These are phyloP conservation scores for Poecilus cupreus DNA, from an alignment of 2,888 invertebrate genomes.

Conservation along the genomic window DNA sequence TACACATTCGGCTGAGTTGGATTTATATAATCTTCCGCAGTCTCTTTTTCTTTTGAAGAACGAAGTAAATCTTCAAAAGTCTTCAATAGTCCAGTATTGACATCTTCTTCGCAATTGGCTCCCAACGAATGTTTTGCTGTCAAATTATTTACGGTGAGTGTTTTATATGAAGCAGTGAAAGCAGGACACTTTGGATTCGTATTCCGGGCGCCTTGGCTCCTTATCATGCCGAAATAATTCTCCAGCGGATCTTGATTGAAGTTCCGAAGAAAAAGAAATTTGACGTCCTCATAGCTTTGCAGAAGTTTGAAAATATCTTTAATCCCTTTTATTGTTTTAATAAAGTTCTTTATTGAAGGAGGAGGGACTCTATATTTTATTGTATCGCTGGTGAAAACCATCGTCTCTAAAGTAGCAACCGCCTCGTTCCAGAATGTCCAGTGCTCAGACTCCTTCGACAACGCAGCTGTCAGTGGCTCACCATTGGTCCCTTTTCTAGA, in stretches of 20 bases:
- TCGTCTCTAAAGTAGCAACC: not conserved
- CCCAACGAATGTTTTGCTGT: not conserved
- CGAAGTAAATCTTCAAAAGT: not conserved
- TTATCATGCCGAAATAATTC: not conserved
- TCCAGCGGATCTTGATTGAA: constrained; percentile 7
- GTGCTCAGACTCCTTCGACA: not conserved
- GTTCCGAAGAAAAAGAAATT: not conserved
- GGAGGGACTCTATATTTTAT: not conserved
- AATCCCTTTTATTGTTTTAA: not conserved
- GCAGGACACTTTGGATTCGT: not conserved
- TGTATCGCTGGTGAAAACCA: not conserved
- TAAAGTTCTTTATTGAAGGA: not conserved
- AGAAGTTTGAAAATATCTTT: not conserved
- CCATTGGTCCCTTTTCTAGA: not conserved
- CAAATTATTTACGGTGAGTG: not conserved
- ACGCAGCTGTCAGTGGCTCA: not conserved
- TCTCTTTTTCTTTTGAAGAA: not conserved
- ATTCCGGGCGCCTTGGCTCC: not conserved
- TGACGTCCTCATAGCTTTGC: not conserved
- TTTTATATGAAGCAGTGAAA: not conserved
- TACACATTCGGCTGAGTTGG: not conserved
- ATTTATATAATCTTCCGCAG: not conserved
- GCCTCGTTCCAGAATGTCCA: not conserved
- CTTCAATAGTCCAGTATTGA: not conserved
- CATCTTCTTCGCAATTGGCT: not conserved